Base-by-base conservation (phyloP, 2,888 invertebrate species). In the Pseudolycoriella hygida region DNA sequence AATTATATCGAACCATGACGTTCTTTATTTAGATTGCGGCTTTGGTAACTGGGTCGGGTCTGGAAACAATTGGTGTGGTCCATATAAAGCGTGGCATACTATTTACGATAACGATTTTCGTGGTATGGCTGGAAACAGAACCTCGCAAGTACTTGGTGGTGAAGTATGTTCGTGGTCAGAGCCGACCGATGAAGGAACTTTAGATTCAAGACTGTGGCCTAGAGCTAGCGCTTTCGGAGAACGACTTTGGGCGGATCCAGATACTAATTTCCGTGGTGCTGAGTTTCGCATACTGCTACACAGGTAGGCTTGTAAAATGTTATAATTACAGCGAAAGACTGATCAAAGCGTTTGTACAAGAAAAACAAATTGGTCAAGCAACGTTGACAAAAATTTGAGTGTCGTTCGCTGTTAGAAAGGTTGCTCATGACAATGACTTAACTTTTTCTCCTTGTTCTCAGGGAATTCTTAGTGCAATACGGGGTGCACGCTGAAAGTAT, bases 91-190 rank as follows among this genome's bases (percentile, higher is more conserved):
- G 5, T 86, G 86, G 86, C 82, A 85, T 60, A 75, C 72, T 54
- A 73, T 84, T 2, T 86, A 86, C 53, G 73, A 76, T 32, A 25
- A 25, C 25, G 8, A 25, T 25, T 25, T 25, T 8, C 25, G 25
- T 25, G 25, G 8, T 8, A 25, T 25, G 25, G 25, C 25, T 25
- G 25, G 25, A 25, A 8, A 25, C 25, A 25, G 25, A 25, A 25
- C 25, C 5, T 25, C 25, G 4, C 25, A 25, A 8, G 25, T 25
- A 6, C 25, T 25, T 25, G 88, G 88, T 12, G 77, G 77, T 0
- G 88, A 89, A 61, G 86, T 83, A 0, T 74, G 87, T 2, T 66
- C 90, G 47, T 92, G 90, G 90, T 76, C 84, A 0, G 90, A 90
- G 60, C 88, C 87, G 58, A 71, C 76, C 1, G 86, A 86, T 58